phyloP scores from a whole-genome alignment of 2,113 vertebrate genomes.

The Ailuropoda melanoleuca region DNA sequence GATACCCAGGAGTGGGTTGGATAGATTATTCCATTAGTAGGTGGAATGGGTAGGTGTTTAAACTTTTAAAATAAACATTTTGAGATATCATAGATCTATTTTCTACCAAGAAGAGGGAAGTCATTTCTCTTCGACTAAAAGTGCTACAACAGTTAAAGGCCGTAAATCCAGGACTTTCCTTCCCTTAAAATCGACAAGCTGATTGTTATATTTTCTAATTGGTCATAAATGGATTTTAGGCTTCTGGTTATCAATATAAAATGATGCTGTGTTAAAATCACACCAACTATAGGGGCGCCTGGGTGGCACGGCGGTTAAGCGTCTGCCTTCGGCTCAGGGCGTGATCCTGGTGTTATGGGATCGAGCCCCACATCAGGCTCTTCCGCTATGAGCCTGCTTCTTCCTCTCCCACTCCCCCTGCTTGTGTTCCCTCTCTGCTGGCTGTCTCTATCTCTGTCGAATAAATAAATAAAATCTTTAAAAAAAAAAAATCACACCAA shows the following conservation, averaged over 20 bases:
- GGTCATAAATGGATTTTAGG: neutral
- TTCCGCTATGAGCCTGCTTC: no score
- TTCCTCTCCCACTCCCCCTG: no score
- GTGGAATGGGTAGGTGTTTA: neutral
- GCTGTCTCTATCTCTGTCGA: no score
- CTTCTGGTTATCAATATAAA: neutral
- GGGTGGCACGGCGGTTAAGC: no score
- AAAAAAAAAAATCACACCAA: neutral
- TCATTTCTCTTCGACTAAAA: neutral
- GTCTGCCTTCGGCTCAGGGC: no score
- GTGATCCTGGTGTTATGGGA: no score
- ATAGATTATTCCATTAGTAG: neutral
- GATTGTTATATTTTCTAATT: slow-evolving; percentile 13
- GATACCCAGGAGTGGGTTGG: neutral
- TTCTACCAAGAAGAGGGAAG: neutral
- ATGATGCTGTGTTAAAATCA: slow-evolving; percentile 11
- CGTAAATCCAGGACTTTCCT: neutral
- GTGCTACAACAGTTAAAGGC: neutral
- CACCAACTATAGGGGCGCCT: neutral
- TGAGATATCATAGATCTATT: neutral
- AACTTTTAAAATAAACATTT: neutral
- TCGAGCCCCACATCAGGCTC: no score
- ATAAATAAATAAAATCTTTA: no score
- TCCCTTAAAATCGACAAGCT: neutral
- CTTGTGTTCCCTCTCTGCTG: no score